A percentile compares a stretch with the other conserved stretches of the same genome.
These are phyloP conservation scores for Diorhabda elongata DNA, from an alignment of 1,140 invertebrate genomes.

Conservation along the genomic window DNA sequence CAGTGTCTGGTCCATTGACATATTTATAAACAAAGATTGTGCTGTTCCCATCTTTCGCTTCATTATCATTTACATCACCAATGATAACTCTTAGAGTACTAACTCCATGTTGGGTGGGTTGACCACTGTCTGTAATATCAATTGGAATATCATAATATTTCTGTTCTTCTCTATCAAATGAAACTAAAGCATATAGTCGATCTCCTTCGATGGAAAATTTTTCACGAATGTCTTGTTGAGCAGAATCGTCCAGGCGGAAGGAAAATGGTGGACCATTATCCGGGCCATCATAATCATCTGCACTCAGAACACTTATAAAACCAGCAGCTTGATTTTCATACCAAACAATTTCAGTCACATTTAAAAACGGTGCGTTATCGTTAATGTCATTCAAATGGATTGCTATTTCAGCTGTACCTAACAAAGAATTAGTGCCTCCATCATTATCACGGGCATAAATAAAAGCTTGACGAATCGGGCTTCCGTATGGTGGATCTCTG, in stretches of 20 bases:
- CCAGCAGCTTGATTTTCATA: constrained; percentile 69
- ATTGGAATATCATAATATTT: constrained; percentile 86
- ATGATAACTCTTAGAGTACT: constrained; percentile 81
- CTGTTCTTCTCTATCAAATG: constrained; percentile 84
- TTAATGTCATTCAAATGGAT: constrained; percentile 81
- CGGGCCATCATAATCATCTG: constrained; percentile 72
- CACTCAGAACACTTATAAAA: constrained; percentile 65
- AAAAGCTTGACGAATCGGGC: constrained; percentile 75
- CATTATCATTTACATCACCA: constrained; percentile 86
- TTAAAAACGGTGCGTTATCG: constrained; percentile 82
- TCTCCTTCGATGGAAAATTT: constrained; percentile 57
- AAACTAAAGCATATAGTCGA: constrained; percentile 56
- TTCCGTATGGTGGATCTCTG: constrained; percentile 79
- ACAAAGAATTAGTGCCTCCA: constrained; percentile 58
- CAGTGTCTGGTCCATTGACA: constrained; percentile 52
- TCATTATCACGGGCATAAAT: constrained; percentile 80
- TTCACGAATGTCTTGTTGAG: constrained; percentile 60
- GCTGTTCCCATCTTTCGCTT: constrained; percentile 75
- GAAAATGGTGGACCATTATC: constrained; percentile 79
- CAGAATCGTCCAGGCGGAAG: constrained; percentile 64
- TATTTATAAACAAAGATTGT: constrained; percentile 91
- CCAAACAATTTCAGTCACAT: constrained; percentile 76
- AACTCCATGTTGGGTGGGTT: constrained; percentile 64
- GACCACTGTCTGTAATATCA: constrained; percentile 78
- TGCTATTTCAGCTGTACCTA: constrained; percentile 63